phyloP scores from a whole-genome alignment of 2,888 invertebrate genomes.

The Alloscopus bannaensis region DNA sequence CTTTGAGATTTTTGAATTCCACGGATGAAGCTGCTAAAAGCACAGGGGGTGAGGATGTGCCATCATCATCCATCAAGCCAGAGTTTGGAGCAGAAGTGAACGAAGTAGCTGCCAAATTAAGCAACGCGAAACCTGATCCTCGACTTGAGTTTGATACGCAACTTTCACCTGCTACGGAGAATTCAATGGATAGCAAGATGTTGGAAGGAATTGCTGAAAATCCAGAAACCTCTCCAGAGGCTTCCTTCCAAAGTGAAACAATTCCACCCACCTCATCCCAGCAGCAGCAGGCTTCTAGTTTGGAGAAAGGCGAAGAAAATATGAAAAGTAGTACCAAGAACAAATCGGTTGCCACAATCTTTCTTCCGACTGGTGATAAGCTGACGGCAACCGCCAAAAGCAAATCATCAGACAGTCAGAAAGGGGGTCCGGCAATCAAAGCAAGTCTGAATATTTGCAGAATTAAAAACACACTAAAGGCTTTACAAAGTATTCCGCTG shows the following conservation, averaged over 20 bases:
- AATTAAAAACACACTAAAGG: slow-evolving; percentile 57
- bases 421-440: slow-evolving; percentile 37
- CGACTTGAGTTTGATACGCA: slow-evolving; percentile 45
- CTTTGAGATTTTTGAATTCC: slow-evolving; percentile 46
- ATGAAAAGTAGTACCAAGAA: slow-evolving; percentile 5
- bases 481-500: slow-evolving; percentile 61
- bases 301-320: neutral
- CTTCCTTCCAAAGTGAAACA: neutral
- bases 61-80: too few relatives aligned
- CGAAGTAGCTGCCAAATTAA: neutral
- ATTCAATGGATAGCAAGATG: slow-evolving; percentile 30
- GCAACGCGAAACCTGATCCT: neutral
- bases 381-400: neutral
- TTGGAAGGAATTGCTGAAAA: slow-evolving; percentile 1
- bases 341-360: slow-evolving; percentile 30
- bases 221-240: neutral
- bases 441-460: slow-evolving; percentile 63
- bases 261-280: slow-evolving; percentile 1
- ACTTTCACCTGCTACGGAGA: slow-evolving; percentile 43
- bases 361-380: slow-evolving; percentile 34
- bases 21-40: neutral
- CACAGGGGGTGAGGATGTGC: neutral
- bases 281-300: neutral
- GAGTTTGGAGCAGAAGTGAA: neutral
- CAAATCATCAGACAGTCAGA: neutral